Conservation (phyloP, 1,140 invertebrate genomes). For the silkworm (Bombyx mori) region DNA sequence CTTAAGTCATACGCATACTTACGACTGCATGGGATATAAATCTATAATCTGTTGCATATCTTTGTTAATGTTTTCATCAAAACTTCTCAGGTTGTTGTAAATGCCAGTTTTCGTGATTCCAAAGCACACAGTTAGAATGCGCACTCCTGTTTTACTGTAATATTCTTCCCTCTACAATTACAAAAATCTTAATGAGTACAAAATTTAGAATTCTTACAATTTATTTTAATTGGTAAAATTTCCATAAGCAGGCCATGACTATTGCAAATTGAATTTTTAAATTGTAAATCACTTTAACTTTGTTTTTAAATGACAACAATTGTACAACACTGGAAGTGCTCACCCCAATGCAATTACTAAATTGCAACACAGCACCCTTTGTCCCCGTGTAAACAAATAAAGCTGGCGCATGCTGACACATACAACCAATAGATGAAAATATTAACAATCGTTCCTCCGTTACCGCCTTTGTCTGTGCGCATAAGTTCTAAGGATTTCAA, state of each 20-base stretch:
- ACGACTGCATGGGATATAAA: slow-evolving; percentile 1
- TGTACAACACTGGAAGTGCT: slow-evolving; percentile 10
- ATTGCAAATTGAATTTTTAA: too few species aligned
- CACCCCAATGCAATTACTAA: slow-evolving; percentile 69
- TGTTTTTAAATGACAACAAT: too few species aligned
- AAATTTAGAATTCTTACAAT: neutral
- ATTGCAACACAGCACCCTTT: slow-evolving; percentile 72
- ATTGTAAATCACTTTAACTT: too few species aligned
- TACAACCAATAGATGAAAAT: slow-evolving; percentile 65
- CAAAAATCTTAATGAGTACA: slow-evolving; percentile 2
- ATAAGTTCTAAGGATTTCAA: slow-evolving; percentile 69
- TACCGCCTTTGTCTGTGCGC: slow-evolving; percentile 62
- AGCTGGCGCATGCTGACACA: slow-evolving; percentile 56
- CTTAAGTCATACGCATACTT: neutral
- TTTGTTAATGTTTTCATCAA: slow-evolving; percentile 3
- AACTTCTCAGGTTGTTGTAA: slow-evolving; percentile 8
- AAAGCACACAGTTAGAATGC: slow-evolving; percentile 67
- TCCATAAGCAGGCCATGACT: too few species aligned
- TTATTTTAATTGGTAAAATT: neutral
- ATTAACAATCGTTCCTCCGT: slow-evolving; percentile 68
- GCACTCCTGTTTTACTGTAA: slow-evolving; percentile 67
- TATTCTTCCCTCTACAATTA: slow-evolving; percentile 25
- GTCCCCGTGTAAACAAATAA: slow-evolving; percentile 71
- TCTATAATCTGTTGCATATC: neutral
- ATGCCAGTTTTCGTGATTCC: slow-evolving; percentile 53